phyloP scores from a whole-genome alignment of 2,113 vertebrate genomes.

The Dryoscopus gambensis region DNA sequence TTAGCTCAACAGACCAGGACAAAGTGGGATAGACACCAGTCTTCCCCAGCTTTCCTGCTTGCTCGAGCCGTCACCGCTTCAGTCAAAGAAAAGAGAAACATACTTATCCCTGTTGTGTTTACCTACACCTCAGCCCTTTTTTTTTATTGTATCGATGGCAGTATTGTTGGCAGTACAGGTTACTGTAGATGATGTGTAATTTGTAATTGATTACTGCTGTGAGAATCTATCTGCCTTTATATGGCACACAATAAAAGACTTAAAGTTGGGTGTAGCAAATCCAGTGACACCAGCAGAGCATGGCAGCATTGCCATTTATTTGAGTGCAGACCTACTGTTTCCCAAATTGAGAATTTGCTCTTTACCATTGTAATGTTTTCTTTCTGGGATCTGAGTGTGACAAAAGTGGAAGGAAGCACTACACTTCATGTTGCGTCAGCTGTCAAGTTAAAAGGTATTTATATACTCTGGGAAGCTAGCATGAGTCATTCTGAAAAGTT shows the following conservation, averaged over 20 bases:
- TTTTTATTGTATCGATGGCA: neutral
- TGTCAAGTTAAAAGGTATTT: constrained; percentile 29
- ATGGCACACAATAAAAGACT: neutral
- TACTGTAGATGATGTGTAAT: neutral
- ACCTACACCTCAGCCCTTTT: neutral
- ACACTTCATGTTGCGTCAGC: neutral
- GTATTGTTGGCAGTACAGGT: neutral
- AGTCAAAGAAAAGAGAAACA: neutral
- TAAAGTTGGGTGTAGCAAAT: neutral
- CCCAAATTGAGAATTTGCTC: neutral
- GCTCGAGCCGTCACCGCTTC: neutral
- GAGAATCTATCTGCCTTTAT: neutral
- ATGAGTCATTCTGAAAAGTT: constrained; percentile 37
- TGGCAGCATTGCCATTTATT: neutral
- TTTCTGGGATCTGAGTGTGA: neutral
- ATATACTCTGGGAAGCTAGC: neutral
- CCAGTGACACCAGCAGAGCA: neutral
- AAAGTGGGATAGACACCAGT: neutral
- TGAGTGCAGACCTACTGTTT: neutral
- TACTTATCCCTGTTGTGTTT: neutral
- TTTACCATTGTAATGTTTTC: neutral
- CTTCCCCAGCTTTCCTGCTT: neutral
- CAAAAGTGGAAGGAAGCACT: constrained; percentile 20
- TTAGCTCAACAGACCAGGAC: neutral
- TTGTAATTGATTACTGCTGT: neutral